Conservation (phyloP, 2,888 invertebrate species). For the Athalia cordata region DNA sequence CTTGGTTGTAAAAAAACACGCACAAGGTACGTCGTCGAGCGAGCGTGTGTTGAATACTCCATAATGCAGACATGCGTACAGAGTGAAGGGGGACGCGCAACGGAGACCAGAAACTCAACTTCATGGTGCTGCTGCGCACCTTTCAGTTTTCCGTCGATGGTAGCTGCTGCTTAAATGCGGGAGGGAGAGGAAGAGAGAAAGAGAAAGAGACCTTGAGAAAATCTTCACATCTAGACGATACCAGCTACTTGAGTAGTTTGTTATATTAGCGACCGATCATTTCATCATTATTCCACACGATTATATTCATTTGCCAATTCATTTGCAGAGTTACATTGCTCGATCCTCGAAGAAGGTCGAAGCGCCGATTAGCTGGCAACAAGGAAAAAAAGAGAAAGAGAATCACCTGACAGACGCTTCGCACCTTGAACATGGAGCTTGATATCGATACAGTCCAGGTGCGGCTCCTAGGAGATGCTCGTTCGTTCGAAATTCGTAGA, state of each 20-base stretch:
- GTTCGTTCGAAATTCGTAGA: no score
- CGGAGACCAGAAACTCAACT: neutral
- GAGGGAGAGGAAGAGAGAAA: no score
- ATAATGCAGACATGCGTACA: slow-evolving; percentile 25
- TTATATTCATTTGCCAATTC: neutral
- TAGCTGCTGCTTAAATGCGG: slow-evolving; percentile 39
- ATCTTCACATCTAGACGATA: slow-evolving; percentile 65
- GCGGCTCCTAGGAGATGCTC: no score
- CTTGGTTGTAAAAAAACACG: neutral
- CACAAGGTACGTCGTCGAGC: slow-evolving; percentile 35
- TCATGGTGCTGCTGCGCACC: slow-evolving; percentile 55
- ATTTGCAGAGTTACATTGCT: slow-evolving; percentile 16
- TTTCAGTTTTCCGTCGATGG: slow-evolving; percentile 71
- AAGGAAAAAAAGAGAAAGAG: neutral
- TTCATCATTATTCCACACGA: slow-evolving; percentile 29
- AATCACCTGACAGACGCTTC: no score
- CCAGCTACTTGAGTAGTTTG: neutral
- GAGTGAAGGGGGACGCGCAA: slow-evolving; percentile 37
- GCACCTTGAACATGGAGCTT: neutral
- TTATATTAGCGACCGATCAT: slow-evolving; percentile 10
- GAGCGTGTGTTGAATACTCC: slow-evolving; percentile 12
- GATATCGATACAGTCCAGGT: no score
- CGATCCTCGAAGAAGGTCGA: slow-evolving; percentile 21
- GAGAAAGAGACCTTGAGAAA: slow-evolving; percentile 67
- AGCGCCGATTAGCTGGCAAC: slow-evolving; percentile 4